Conservation (phyloP, 2,113 vertebrate species). For the Xiphias gladius region DNA sequence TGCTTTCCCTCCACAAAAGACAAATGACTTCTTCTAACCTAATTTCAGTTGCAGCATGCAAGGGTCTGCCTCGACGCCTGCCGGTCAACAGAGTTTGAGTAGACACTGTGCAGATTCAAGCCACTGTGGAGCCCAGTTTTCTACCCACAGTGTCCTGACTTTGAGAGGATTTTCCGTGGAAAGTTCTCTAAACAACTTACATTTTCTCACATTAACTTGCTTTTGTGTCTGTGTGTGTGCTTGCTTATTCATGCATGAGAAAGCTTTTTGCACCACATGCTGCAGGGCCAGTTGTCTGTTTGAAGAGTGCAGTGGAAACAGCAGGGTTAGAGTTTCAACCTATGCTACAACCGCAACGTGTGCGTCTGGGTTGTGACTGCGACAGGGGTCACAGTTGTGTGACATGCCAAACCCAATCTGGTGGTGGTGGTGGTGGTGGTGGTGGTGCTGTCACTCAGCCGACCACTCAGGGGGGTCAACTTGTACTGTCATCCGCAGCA, state of each 20-base stretch:
- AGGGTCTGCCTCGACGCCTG: slow-evolving; percentile 68
- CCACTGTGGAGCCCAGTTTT: slow-evolving; percentile 39
- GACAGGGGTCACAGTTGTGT: slow-evolving; percentile 64
- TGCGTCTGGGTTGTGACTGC: slow-evolving; percentile 41
- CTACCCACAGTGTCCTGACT: background rate
- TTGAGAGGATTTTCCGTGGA: slow-evolving; percentile 8
- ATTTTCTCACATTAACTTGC: slow-evolving; percentile 45
- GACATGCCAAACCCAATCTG: slow-evolving; percentile 58
- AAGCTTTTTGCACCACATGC: slow-evolving; percentile 44
- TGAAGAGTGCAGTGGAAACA: slow-evolving; percentile 68
- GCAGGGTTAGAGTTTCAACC: slow-evolving; percentile 71
- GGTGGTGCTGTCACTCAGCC: slow-evolving; percentile 61
- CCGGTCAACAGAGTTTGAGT: slow-evolving; percentile 68
- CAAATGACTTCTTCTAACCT: slow-evolving; percentile 77
- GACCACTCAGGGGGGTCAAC: slow-evolving; percentile 15
- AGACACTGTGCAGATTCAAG: slow-evolving; percentile 68
- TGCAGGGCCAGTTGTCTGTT: slow-evolving; percentile 69
- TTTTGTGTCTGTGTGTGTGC: slow-evolving; percentile 16
- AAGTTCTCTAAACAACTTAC: slow-evolving; percentile 29
- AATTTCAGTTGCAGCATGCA: slow-evolving; percentile 73
- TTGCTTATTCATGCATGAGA: slow-evolving; percentile 31
- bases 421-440: slow-evolving; percentile 23
- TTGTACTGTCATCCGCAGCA: background rate
- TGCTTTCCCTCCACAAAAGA: slow-evolving; percentile 44
- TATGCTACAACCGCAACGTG: slow-evolving; percentile 16